Conservation (phyloP, 2,113 vertebrate genomes). For the Gobiocypris rarus region DNA sequence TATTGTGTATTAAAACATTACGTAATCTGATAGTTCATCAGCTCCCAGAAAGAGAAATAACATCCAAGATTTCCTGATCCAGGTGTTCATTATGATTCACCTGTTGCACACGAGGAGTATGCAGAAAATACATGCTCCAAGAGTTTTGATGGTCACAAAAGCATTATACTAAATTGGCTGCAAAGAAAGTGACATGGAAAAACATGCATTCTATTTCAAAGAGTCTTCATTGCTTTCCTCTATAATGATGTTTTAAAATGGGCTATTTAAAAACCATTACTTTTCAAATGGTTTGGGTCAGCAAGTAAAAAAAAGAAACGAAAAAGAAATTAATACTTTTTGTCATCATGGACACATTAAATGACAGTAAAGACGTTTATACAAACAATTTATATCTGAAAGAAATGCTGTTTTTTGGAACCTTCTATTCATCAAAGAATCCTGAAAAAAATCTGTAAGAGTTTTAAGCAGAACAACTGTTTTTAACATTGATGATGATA, state of each 20-base stretch:
- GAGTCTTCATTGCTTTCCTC: not conserved
- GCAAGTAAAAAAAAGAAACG: not conserved
- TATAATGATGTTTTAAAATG: too few relatives aligned
- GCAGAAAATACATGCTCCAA: not conserved
- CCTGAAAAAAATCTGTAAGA: not conserved
- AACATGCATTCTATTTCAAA: not conserved
- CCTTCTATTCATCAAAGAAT: not conserved
- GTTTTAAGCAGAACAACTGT: not conserved
- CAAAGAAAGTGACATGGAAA: not conserved
- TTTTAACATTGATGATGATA: not conserved
- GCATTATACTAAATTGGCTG: not conserved
- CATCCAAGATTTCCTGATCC: not conserved
- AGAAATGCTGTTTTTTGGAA: not conserved
- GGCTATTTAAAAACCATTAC: too few relatives aligned
- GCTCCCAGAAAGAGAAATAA: not conserved
- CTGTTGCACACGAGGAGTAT: not conserved
- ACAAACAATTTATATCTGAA: not conserved
- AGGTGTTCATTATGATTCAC: conserved; percentile 9
- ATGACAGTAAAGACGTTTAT: not conserved
- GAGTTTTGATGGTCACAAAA: not conserved
- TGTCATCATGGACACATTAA: not conserved
- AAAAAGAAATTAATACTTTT: not conserved
- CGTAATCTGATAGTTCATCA: not conserved
- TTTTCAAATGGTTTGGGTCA: not conserved
- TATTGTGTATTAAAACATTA: not conserved